Conservation (phyloP, 1,140 invertebrate species). For the Neelides sp. region DNA sequence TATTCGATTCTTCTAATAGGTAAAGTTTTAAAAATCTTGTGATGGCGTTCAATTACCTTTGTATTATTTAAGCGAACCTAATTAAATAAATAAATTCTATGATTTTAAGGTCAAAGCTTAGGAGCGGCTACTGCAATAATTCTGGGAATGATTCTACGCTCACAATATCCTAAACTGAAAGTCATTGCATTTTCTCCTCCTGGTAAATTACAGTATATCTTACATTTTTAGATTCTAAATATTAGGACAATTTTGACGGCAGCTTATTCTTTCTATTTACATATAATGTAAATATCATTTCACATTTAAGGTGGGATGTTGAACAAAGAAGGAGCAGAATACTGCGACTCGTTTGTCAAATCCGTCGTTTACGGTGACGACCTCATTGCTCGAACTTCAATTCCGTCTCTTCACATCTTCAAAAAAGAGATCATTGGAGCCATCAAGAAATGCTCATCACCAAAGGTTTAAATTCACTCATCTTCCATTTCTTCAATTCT, state of each 20-base stretch:
- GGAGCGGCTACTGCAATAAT: slow-evolving; percentile 67
- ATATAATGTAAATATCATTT: neutral
- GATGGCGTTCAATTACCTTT: no score
- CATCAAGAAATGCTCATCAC: slow-evolving; percentile 16
- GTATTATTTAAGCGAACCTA: no score
- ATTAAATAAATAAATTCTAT: slow-evolving; percentile 5
- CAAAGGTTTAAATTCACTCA: slow-evolving; percentile 9
- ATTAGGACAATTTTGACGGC: neutral
- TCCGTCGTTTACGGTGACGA: slow-evolving; percentile 79
- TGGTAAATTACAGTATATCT: slow-evolving; percentile 40
- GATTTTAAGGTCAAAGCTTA: slow-evolving; percentile 58
- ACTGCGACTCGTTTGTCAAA: slow-evolving; percentile 67
- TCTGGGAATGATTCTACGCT: slow-evolving; percentile 59
- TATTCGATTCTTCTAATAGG: slow-evolving; percentile 62
- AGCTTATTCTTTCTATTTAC: neutral
- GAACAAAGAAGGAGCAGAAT: slow-evolving; percentile 54
- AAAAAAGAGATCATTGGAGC: slow-evolving; percentile 14
- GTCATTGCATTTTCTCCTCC: slow-evolving; percentile 74
- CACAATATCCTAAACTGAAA: slow-evolving; percentile 59
- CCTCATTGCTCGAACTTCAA: slow-evolving; percentile 59
- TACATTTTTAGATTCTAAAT: slow-evolving; percentile 10
- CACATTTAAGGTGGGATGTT: slow-evolving; percentile 48
- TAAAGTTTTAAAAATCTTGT: slow-evolving; percentile 33
- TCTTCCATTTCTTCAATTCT: no score
- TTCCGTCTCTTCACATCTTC: slow-evolving; percentile 13